Base-by-base conservation (phyloP, 2,113 vertebrate species). In the Tapirus terrestris region DNA sequence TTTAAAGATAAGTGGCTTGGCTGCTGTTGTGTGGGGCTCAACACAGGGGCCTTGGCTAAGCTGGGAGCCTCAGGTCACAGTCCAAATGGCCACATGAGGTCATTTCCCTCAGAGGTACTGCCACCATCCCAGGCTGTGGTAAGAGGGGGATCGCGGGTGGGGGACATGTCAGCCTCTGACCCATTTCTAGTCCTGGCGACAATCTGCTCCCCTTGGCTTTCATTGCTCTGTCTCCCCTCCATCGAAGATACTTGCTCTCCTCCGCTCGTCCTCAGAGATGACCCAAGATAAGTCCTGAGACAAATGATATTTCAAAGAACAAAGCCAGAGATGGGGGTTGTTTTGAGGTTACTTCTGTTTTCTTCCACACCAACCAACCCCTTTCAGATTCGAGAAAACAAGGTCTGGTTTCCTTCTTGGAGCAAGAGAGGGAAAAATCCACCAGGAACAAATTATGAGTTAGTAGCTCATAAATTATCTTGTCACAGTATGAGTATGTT, bases 391-490 rank as follows among this genome's bases (percentile, higher is more conserved):
- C 86, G 39, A 93, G 77, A 90, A 87, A 31, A 36, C 0, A 60
- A 70, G 79, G 20, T 53, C 36, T 43, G 27, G 18, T 87, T 96
- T 88, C 25, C 58, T 80, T 88, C 48, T 79, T 67, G 51, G 61
- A 51, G 58, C 16, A 60, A 45, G 23, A 53, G 7, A 87, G 23
- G 27, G 20, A 27, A 6, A 39, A 93, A 73, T 87, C 80, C 17
- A 10, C 51, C 20, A 36, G 85, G 29, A 86, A 51, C 48, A 91
- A 90, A 96, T 27, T 65, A 36, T 70, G 79, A 96, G 65, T 86
- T 65, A 45, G 56, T 8, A 51, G 45, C 68, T 72, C 20, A 67
- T 85, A 83, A 86, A 82, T 43, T 39, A 45, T 33, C 29, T 61
- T 90, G 45, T 56, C 33, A 48, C 27, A 4, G 53, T 25, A n/a